Base-by-base conservation (phyloP, 2,797 vertebrate genomes). In the Sylvia borin region DNA sequence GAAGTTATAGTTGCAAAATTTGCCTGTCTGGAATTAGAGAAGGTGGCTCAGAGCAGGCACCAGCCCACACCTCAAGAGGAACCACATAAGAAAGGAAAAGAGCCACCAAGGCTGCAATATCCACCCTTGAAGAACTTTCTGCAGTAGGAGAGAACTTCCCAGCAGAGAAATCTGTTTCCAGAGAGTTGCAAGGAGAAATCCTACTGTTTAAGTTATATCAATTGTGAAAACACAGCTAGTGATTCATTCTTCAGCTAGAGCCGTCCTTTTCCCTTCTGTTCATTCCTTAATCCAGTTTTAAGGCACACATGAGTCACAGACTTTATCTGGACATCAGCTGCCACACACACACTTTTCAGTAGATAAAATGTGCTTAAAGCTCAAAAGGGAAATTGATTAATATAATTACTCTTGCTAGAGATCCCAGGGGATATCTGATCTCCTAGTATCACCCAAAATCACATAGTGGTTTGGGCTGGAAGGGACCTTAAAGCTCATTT, bases 1-100 rank as follows among this genome's bases (percentile, higher is more conserved):
- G 61, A 96, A 81, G 92, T 81, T 82, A 95, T 15, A 67, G 94
- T 57, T 54, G 72, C 48, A 81, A 83, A 78, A 84, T 29, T 21
- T 0, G 16, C 48, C 64, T 73, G 81, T 24, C 22, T 62, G 54
- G 72, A 83, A 81, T 42, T 11, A 62, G 70, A 90, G 72, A 45
- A 77, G 73, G 71, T 68, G 58, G 62, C 54, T 72, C 53, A 12
- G 50, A 40, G 67, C 4, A 74, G 88, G 78, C 50, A 91, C 50
- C 75, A 17, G 67, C 67, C 55, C 58, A 27, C 11, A 10, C 31
- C 70, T 82, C 58, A 38, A 70, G n/a, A 70, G 53, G 48, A 90
- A 83, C 71, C 77, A 79, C n/a, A 5, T 3, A 27, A 85, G 54
- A 65, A 89, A 83, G 50, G 54, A 54, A 68, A 85, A 75, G 40